Conservation (phyloP, 2,113 vertebrate genomes). For the Pampusana beccarii region DNA sequence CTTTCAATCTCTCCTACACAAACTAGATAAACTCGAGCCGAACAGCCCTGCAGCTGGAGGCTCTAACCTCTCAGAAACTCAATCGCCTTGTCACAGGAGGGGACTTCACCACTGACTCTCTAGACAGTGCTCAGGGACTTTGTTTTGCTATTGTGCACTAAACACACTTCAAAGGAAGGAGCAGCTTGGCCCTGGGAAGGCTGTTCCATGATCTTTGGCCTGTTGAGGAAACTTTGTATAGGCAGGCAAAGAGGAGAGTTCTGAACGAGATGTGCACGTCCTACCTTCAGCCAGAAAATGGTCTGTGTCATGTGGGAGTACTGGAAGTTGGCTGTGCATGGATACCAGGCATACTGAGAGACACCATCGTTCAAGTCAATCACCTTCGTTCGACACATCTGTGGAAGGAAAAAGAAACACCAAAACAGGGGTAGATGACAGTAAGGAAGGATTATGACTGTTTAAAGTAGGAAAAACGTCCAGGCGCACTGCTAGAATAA, state of each 20-base stretch:
- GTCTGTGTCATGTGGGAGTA: conserved; percentile 77
- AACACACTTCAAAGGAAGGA: background rate
- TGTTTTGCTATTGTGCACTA: background rate
- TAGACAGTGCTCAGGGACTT: background rate
- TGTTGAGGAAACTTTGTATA: background rate
- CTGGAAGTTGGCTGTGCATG: conserved; percentile 83
- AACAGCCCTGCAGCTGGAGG: background rate
- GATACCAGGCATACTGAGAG: conserved; percentile 95
- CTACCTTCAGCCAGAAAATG: conserved; percentile 91
- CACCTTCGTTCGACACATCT: conserved; percentile 94
- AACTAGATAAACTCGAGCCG: background rate
- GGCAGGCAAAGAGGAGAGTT: background rate
- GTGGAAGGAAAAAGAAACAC: background rate
- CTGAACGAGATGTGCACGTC: background rate
- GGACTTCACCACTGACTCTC: background rate
- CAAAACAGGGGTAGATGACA: fast-evolving
- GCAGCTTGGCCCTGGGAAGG: background rate
- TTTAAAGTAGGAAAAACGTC: background rate
- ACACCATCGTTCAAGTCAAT: conserved; percentile 89
- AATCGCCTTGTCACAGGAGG: background rate
- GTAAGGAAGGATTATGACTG: background rate
- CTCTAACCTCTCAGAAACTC: conserved; percentile 39
- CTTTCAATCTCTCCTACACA: conserved; percentile 1
- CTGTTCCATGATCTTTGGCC: background rate
- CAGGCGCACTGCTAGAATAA: background rate